Evolutionary conservation across 2,113 vertebrate genomes (phyloP).

Genomic region (Coregonus clupeaformis): DNA sequence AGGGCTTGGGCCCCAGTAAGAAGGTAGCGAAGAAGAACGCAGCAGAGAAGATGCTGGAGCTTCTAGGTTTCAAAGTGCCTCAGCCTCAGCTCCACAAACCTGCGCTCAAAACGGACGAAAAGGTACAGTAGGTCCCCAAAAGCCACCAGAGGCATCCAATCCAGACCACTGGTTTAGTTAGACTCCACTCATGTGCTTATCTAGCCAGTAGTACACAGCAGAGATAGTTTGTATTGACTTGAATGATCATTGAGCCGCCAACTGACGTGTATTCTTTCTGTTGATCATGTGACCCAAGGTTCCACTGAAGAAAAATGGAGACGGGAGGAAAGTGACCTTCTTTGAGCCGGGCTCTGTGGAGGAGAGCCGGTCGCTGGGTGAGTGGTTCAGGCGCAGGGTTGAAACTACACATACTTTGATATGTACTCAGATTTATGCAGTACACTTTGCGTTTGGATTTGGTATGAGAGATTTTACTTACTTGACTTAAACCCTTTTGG

Average conservation of each 20-base stretch:
- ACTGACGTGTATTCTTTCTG: slow-evolving; percentile 8
- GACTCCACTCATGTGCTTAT: background rate
- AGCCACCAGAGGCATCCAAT: no score
- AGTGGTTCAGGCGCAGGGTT: background rate
- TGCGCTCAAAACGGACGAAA: slow-evolving; percentile 95
- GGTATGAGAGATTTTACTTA: no score
- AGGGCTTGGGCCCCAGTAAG: slow-evolving; percentile 94
- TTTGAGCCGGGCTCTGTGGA: slow-evolving; percentile 90
- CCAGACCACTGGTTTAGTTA: no score
- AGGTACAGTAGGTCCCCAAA: slow-evolving; percentile 65
- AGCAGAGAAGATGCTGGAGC: slow-evolving; percentile 96
- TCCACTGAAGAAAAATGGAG: slow-evolving; percentile 90
- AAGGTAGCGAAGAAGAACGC: slow-evolving; percentile 97
- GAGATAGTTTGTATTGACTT: no score
- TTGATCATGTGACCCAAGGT: slow-evolving; percentile 67
- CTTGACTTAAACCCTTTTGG: no score
- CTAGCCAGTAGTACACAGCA: background rate
- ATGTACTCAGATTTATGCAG: no score
- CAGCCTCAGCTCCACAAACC: slow-evolving; percentile 93
- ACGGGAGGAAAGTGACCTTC: slow-evolving; percentile 98
- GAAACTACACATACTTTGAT: background rate
- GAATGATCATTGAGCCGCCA: background rate
- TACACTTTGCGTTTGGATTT: no score
- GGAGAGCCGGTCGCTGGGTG: slow-evolving; percentile 79
- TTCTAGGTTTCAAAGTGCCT: slow-evolving; percentile 95